A percentile compares a stretch with the other conserved stretches of the same genome.
phyloP scores from a whole-genome alignment of 1,140 invertebrate genomes.

The Drosophila kepulauana region DNA sequence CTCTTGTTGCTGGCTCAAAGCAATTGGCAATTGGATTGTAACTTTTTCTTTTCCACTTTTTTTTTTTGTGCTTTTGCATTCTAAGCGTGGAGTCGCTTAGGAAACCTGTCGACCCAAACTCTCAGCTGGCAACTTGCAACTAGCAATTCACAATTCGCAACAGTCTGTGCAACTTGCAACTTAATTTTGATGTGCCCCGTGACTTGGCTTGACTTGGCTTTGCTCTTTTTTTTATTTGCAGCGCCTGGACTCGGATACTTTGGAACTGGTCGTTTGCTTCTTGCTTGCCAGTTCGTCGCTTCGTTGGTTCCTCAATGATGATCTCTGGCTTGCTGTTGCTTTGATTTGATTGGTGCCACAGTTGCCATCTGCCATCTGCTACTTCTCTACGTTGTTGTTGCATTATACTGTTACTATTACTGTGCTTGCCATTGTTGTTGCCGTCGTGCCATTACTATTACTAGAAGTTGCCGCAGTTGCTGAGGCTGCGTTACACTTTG shows the following conservation, averaged over 20 bases:
- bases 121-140: neutral
- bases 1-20: conserved; percentile 4
- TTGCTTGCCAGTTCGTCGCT: neutral
- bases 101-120: conserved; percentile 39
- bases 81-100: conserved; percentile 38
- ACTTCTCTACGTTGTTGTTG: conserved; percentile 1
- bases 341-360: conserved; percentile 25
- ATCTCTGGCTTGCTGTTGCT: conserved; percentile 39
- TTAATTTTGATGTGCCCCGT: conserved; percentile 67
- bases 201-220: conserved; percentile 42
- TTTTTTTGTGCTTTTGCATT: conserved; percentile 30
- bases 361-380: conserved; percentile 13
- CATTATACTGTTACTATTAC: conserved; percentile 55
- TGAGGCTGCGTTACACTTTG: conserved; percentile 66
- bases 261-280: conserved; percentile 51
- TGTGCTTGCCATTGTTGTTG: conserved; percentile 36
- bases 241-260: conserved; percentile 50
- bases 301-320: conserved; percentile 45
- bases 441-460: conserved; percentile 50
- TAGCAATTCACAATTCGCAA: conserved; percentile 15
- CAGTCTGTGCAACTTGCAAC: conserved; percentile 57
- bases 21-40: conserved; percentile 32
- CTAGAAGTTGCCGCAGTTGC: conserved; percentile 47
- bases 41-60: conserved; percentile 39
- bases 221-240: conserved; percentile 57